Evolutionary conservation across 2,888 invertebrate genomes (phyloP).

Genomic region (Vesta saturnalis): DNA sequence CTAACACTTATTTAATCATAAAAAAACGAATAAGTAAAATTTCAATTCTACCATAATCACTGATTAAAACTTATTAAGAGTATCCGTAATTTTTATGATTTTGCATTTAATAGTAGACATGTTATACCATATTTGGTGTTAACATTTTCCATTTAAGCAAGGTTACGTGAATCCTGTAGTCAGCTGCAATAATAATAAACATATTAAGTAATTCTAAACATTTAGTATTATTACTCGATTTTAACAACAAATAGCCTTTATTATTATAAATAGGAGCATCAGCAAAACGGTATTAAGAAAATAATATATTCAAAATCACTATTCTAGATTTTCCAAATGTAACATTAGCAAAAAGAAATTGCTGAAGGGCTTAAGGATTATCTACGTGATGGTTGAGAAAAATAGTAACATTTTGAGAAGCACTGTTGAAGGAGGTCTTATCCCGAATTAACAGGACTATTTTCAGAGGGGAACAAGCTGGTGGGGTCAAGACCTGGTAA

Average conservation of each 20-base stretch:
- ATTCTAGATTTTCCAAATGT: too few relatives aligned
- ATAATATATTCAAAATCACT: too few relatives aligned
- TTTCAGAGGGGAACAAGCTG: slow-evolving; percentile 44
- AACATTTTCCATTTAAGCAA: not conserved
- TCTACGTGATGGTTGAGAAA: not conserved
- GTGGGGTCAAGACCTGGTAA: slow-evolving; percentile 48
- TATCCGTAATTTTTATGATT: not conserved
- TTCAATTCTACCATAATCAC: not conserved
- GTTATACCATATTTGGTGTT: slow-evolving; percentile 12
- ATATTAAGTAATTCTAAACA: not conserved
- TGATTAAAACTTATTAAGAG: not conserved
- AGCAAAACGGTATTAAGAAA: too few relatives aligned
- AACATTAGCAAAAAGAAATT: too few relatives aligned
- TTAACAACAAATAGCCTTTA: too few relatives aligned
- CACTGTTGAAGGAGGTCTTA: slow-evolving; percentile 32
- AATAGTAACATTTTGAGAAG: slow-evolving; percentile 45
- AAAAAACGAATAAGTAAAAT: not conserved
- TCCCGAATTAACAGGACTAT: slow-evolving; percentile 47
- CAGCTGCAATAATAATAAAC: not conserved
- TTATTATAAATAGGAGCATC: too few relatives aligned
- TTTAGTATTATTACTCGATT: not conserved
- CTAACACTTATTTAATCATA: slow-evolving; percentile 5
- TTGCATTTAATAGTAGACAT: not conserved
- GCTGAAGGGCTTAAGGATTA: too few relatives aligned
- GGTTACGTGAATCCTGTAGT: not conserved